phyloP scores from a whole-genome alignment of 2,113 vertebrate species.

The Onychostruthus taczanowskii region DNA sequence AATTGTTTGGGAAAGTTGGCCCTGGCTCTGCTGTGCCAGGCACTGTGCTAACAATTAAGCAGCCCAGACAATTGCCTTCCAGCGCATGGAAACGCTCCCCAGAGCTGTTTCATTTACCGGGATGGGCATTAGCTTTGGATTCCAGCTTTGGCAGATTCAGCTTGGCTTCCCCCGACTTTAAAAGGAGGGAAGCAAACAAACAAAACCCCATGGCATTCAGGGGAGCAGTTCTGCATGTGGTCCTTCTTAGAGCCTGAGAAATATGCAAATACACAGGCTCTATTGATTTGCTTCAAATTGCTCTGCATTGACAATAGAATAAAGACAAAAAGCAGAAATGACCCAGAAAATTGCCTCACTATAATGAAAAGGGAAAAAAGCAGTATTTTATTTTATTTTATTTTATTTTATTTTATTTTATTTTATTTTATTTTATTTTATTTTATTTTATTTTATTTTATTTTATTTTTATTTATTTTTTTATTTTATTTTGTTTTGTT shows the following conservation, averaged over 20 bases:
- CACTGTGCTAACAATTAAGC: slow-evolving; percentile 39
- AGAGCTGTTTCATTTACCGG: background rate
- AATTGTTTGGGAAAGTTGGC: slow-evolving; percentile 51
- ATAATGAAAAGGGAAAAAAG: background rate
- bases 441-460: background rate
- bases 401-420: background rate
- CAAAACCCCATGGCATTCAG: slow-evolving; percentile 4
- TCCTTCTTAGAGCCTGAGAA: slow-evolving; percentile 47
- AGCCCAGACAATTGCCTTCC: slow-evolving; percentile 33
- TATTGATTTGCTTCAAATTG: slow-evolving; percentile 47
- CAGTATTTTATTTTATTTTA: background rate
- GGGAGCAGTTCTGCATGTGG: slow-evolving; percentile 48
- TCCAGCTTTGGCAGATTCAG: slow-evolving; percentile 7
- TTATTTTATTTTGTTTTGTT: background rate
- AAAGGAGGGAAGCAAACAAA: slow-evolving; percentile 21
- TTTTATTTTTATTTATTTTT: background rate
- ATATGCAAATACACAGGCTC: slow-evolving; percentile 31
- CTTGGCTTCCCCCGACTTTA: background rate
- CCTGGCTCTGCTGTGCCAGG: background rate
- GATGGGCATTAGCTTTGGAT: slow-evolving; percentile 31
- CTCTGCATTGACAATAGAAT: slow-evolving; percentile 19
- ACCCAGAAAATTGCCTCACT: slow-evolving; percentile 21
- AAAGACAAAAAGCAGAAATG: slow-evolving; percentile 46
- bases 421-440: background rate
- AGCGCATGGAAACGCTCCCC: background rate